Percentiles rank a stretch among this genome's conserved stretches.
phyloP scores from a whole-genome alignment of 2,113 vertebrate genomes.

The Ochotona princeps region DNA sequence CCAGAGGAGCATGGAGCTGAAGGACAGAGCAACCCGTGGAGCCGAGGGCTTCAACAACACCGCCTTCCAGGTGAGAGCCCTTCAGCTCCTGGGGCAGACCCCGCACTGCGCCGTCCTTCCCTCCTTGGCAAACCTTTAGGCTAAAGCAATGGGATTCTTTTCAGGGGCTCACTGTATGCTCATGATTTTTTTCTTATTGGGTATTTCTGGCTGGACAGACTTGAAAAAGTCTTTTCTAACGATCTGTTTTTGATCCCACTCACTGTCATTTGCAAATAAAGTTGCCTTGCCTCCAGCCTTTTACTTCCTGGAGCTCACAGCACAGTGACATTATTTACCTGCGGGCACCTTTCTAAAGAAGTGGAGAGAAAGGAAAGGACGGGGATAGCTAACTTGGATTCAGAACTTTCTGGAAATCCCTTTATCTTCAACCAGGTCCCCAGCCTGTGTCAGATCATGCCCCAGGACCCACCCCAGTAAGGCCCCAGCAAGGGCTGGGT shows the following conservation, averaged over 20 bases:
- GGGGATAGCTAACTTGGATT: neutral
- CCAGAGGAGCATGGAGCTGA: constrained; percentile 65
- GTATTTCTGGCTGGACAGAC: neutral
- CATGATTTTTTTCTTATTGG: neutral
- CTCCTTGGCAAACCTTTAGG: neutral
- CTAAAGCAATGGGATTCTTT: neutral
- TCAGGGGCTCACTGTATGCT: neutral
- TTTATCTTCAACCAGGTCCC: neutral
- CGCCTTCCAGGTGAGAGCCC: constrained; percentile 83
- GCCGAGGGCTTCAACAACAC: constrained; percentile 69
- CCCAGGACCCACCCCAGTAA: neutral
- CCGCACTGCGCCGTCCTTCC: neutral
- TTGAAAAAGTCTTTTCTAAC: constrained; percentile 58
- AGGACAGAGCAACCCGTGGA: neutral
- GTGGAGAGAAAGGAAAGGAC: neutral
- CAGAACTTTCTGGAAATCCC: neutral
- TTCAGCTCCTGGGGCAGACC: neutral
- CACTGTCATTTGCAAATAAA: constrained; percentile 6
- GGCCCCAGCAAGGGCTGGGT: neutral
- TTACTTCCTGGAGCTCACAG: neutral
- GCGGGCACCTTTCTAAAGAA: neutral
- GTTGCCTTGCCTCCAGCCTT: neutral
- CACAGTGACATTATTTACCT: neutral
- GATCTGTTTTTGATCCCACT: neutral
- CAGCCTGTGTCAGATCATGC: neutral